Conservation (phyloP, 1,140 invertebrate species). For the Homalodisca vitripennis region DNA sequence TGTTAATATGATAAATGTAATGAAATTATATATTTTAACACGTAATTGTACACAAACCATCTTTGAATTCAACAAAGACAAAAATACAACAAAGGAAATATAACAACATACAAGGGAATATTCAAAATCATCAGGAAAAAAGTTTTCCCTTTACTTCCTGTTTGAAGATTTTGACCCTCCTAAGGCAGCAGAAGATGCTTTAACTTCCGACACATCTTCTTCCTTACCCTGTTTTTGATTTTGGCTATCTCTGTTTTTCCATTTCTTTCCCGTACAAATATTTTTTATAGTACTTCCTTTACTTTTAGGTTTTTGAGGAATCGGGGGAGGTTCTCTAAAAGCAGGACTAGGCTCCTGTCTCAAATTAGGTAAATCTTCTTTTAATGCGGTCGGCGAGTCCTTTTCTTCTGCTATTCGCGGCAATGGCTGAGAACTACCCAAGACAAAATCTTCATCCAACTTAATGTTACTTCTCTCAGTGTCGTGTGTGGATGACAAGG, state of each 20-base stretch:
- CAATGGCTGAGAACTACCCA: slow-evolving; percentile 51
- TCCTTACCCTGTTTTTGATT: not conserved
- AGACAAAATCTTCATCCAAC: slow-evolving; percentile 43
- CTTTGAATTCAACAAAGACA: too few species aligned
- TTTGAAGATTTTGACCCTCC: not conserved
- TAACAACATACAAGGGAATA: not conserved
- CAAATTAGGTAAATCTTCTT: slow-evolving; percentile 38
- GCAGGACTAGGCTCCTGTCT: not conserved
- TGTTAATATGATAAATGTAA: too few species aligned
- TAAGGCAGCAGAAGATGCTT: not conserved
- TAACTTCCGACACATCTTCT: not conserved
- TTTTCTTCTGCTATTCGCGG: slow-evolving; percentile 80
- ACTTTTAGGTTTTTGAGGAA: slow-evolving; percentile 14
- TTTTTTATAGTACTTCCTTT: slow-evolving; percentile 18
- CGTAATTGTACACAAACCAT: too few species aligned
- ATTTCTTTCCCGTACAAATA: slow-evolving; percentile 28
- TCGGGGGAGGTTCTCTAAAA: not conserved
- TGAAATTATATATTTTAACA: too few species aligned
- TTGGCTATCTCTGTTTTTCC: slow-evolving; percentile 20
- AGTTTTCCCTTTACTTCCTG: not conserved
- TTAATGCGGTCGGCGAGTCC: slow-evolving; percentile 70
- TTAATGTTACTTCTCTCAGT: slow-evolving; percentile 31
- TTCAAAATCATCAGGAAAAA: not conserved
- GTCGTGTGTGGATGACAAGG: slow-evolving; percentile 29
- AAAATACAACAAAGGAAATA: not conserved